phyloP scores from a whole-genome alignment of 2,888 invertebrate genomes.

The Drepanosiphum platanoidis region DNA sequence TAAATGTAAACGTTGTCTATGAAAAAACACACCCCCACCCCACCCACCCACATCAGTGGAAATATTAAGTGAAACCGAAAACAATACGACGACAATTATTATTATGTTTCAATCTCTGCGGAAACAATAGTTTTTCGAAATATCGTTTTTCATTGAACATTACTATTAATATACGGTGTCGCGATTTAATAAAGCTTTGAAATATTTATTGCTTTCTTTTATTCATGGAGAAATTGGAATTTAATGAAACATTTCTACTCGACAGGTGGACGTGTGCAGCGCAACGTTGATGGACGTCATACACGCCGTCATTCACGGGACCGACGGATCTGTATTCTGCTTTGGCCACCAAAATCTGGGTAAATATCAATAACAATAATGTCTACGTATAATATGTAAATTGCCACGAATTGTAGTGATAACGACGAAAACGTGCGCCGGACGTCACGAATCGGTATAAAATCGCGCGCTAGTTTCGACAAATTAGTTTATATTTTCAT shows the following conservation, averaged over 20 bases:
- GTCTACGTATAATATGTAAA: neutral
- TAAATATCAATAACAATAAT: conserved; percentile 71
- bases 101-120: too few relatives aligned
- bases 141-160: too few relatives aligned
- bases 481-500: neutral
- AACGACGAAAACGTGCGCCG: neutral
- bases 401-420: too few relatives aligned
- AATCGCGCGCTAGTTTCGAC: neutral
- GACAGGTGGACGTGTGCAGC: conserved; percentile 90
- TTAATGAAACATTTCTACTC: conserved; percentile 66
- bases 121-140: too few relatives aligned
- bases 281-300: conserved; percentile 93
- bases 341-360: conserved; percentile 89
- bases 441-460: neutral
- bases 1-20: too few relatives aligned
- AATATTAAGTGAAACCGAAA: too few relatives aligned
- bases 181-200: too few relatives aligned
- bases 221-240: neutral
- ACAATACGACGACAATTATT: too few relatives aligned
- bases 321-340: conserved; percentile 90
- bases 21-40: too few relatives aligned
- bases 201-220: too few relatives aligned
- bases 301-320: conserved; percentile 93
- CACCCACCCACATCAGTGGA: too few relatives aligned
- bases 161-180: too few relatives aligned